Evolutionary conservation across 2,888 invertebrate species (phyloP), one percentile per base, ranked within the genome.

Genomic region (Drosophila siamana): DNA sequence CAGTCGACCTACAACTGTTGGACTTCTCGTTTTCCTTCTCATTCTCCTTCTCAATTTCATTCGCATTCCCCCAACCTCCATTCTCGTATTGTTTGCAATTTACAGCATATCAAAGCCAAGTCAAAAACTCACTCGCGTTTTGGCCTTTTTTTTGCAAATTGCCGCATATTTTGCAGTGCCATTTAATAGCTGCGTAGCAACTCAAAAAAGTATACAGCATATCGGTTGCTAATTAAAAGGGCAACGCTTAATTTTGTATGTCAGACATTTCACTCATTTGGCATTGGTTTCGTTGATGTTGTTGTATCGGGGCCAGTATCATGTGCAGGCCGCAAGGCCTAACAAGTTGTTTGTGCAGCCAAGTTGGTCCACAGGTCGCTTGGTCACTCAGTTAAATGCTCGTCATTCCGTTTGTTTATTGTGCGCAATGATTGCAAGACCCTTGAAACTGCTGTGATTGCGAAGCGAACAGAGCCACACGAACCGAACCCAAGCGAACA

Each of bases 371-470:
- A 30, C n/a, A 33, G 33, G 33, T 33, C 33, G 33, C 30, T 64
- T 56, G 83, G 69, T 52, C 74, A 83, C 84, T 86, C 79, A 70
- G 86, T 86, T 86, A 86, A 86, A 87, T 83, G 81, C 88, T 87
- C 88, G 83, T 86, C 86, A 84, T 86, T 82, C 76, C 73, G 86
- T 79, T 87, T 86, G 87, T 86, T 86, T 87, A 87, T 86, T 85
- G 79, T 87, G 77, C 68, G 81, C 79, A 80, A 85, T 86, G 88
- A 87, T 86, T 86, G 86, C 74, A 68, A 72, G 74, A 46, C 72
- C 71, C 73, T 74, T 76, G 74, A 83, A 86, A 84, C 71, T 80
- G 87, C 78, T 81, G 82, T 80, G 83, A 83, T 86, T 86, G 83
- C 83, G 67, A 66, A 41, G 33, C 36, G 36, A 4, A 33, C 33